Evolutionary conservation across 2,113 vertebrate species (phyloP).

Genomic region (Calidris pugnax): DNA sequence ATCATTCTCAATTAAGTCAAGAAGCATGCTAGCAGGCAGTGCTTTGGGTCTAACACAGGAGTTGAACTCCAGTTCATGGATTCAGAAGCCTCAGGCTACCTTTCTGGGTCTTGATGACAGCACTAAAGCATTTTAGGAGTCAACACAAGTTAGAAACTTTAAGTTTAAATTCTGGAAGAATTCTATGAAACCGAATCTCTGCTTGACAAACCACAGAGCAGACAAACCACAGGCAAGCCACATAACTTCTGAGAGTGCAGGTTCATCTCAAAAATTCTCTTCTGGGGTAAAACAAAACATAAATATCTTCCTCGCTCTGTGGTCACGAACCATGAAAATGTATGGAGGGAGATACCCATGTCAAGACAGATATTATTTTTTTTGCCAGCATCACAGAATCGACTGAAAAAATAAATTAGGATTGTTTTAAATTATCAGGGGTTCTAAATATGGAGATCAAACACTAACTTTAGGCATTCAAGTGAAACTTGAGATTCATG

Average conservation of each 20-base stretch:
- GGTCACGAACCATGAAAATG: background rate
- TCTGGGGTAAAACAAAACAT: rapidly evolving
- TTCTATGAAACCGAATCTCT: background rate
- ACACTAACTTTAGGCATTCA: background rate
- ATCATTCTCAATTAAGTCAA: background rate
- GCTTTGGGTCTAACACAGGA: background rate
- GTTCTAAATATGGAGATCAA: background rate
- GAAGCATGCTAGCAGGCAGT: background rate
- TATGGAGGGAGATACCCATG: background rate
- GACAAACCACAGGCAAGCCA: no score
- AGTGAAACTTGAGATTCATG: background rate
- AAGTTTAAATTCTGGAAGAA: background rate
- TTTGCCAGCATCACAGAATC: background rate
- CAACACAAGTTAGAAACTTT: background rate
- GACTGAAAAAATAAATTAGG: background rate
- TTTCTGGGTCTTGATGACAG: rapidly evolving
- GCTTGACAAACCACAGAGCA: background rate
- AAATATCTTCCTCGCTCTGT: background rate
- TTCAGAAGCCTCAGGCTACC: background rate
- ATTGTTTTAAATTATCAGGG: background rate
- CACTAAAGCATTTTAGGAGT: background rate
- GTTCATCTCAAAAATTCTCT: background rate
- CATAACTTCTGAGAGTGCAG: background rate
- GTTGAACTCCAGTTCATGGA: background rate
- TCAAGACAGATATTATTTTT: background rate